Evolutionary conservation across 2,797 vertebrate species (phyloP).

Genomic region (Neosalanx taihuensis): DNA sequence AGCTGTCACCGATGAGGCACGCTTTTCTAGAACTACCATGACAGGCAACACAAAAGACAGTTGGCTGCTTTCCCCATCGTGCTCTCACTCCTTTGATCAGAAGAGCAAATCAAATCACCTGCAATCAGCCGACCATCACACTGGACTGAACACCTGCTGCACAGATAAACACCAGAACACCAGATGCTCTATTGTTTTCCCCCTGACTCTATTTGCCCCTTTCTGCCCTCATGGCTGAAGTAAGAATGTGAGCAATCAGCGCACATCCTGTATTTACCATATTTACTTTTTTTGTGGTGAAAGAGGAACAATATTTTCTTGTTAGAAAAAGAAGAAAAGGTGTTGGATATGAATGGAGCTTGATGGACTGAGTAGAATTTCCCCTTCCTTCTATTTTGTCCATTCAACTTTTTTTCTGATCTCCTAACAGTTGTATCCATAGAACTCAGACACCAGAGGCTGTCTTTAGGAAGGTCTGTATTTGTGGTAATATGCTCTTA

Average conservation of each 20-base stretch:
- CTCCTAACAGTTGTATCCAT: background rate
- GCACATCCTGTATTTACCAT: background rate
- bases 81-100: constrained; percentile 45
- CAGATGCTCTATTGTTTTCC: constrained; percentile 36
- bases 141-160: constrained; percentile 10
- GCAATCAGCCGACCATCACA: constrained; percentile 38
- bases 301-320: background rate
- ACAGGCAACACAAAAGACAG: constrained; percentile 45
- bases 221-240: background rate
- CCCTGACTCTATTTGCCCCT: background rate
- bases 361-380: background rate
- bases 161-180: constrained; percentile 30
- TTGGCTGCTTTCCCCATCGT: constrained; percentile 26
- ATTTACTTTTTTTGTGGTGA: background rate
- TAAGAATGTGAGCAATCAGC: background rate
- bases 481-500: background rate
- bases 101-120: constrained; percentile 40
- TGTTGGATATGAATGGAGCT: background rate
- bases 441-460: background rate
- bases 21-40: constrained; percentile 14
- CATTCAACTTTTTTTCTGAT: background rate
- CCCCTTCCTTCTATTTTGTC: background rate
- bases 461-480: background rate
- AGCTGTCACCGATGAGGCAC: constrained; percentile 20
- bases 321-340: background rate